A percentile compares a stretch with the other conserved stretches of the same genome.
Conservation (phyloP, 2,113 vertebrate genomes). For the Varanus salvator region DNA sequence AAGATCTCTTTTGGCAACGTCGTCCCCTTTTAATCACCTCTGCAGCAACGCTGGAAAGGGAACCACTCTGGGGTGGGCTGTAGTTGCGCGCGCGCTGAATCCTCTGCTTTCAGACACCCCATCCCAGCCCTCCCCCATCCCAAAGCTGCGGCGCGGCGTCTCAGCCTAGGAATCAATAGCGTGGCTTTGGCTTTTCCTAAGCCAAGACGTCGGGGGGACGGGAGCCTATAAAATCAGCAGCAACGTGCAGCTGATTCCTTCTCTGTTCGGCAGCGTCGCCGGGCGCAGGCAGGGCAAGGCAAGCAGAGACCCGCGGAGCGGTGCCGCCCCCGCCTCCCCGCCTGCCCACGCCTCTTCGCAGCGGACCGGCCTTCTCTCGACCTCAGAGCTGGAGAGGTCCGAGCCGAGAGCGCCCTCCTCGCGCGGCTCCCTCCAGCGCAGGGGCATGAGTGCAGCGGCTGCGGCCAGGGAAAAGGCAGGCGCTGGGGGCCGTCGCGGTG, state of each 20-base stretch:
- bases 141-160: conserved; percentile 1
- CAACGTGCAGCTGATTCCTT: background rate
- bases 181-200: background rate
- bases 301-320: background rate
- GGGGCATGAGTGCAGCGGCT: background rate
- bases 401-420: background rate
- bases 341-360: no score
- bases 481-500: background rate
- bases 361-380: background rate
- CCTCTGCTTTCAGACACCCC: background rate
- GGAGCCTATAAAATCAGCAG: conserved; percentile 3
- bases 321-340: background rate
- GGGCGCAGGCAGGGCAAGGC: background rate
- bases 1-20: background rate
- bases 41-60: background rate
- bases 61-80: no score
- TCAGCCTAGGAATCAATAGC: conserved; percentile 7
- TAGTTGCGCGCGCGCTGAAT: background rate
- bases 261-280: background rate
- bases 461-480: background rate
- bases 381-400: rapidly evolving
- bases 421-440: rapidly evolving
- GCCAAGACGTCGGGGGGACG: background rate
- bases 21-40: background rate
- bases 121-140: background rate